These are phyloP conservation scores for Nyctibius bracteatus DNA, from an alignment of 2,113 vertebrate genomes.

Conservation along the genomic window DNA sequence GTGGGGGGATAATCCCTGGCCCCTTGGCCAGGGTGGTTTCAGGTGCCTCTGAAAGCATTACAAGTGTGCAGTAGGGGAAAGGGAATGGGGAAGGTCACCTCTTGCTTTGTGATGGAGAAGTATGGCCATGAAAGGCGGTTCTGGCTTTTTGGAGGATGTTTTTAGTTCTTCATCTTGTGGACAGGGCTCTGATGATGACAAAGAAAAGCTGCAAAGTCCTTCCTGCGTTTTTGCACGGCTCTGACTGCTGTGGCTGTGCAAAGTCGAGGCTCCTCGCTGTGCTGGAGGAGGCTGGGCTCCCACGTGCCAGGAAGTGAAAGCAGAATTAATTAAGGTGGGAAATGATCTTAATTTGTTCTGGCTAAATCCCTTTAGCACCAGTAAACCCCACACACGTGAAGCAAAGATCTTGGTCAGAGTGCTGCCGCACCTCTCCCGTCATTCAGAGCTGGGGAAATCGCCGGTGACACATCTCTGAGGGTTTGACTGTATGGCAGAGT, in stretches of 20 bases:
- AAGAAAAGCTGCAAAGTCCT: rapidly evolving
- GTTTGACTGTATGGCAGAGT: neutral
- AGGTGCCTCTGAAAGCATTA: neutral
- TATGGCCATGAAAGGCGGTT: rapidly evolving
- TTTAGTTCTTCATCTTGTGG: neutral
- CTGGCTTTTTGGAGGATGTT: rapidly evolving
- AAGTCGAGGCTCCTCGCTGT: rapidly evolving
- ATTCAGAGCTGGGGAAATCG: neutral
- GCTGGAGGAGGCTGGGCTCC: rapidly evolving
- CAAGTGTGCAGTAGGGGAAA: rapidly evolving
- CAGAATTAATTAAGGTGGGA: neutral
- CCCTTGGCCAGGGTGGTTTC: neutral
- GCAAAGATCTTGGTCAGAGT: neutral
- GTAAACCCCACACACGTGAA: neutral
- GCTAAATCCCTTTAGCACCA: neutral
- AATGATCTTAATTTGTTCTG: neutral
- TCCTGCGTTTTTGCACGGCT: neutral
- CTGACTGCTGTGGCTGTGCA: rapidly evolving
- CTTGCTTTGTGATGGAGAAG: neutral
- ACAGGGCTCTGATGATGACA: neutral
- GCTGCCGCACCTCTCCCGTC: rapidly evolving
- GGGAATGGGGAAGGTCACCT: neutral
- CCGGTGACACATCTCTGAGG: neutral
- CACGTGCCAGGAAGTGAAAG: neutral
- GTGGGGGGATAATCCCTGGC: rapidly evolving